These are phyloP conservation scores for Eulemur coronatus DNA, from an alignment of 2,797 vertebrate genomes.

Conservation along the genomic window DNA sequence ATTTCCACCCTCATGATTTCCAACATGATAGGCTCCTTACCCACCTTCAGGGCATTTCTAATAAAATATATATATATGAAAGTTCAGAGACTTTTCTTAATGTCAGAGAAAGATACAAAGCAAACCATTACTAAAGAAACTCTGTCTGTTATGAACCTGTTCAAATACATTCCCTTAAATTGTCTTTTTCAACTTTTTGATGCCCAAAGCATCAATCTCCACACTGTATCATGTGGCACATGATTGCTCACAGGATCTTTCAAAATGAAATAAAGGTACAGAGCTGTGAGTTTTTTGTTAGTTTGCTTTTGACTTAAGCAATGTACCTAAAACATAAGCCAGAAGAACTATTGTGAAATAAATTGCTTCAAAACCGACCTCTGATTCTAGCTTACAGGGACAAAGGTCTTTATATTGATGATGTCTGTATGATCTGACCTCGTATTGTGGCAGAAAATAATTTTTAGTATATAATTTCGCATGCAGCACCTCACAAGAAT, in stretches of 20 bases:
- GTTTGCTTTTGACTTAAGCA: conserved; percentile 41
- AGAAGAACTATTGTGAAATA: neutral
- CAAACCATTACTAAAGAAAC: neutral
- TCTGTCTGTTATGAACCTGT: neutral
- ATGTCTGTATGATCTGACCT: neutral
- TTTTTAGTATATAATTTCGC: neutral
- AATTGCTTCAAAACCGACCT: neutral
- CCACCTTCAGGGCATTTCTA: neutral
- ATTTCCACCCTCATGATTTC: neutral
- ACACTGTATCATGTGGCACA: neutral
- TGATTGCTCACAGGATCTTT: neutral
- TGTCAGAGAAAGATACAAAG: neutral
- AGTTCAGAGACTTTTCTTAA: conserved; percentile 24
- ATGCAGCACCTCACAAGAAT: neutral
- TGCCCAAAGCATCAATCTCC: neutral
- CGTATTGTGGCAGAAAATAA: neutral
- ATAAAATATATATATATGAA: neutral
- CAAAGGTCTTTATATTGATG: neutral
- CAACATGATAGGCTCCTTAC: neutral
- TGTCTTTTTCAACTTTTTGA: neutral
- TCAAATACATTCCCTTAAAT: neutral
- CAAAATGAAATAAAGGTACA: conserved; percentile 27
- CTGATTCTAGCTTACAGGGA: neutral
- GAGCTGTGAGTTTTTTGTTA: neutral
- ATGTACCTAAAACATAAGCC: neutral